A percentile compares a stretch with the other conserved stretches of the same genome.
These are phyloP conservation scores for Chrysocyon brachyurus DNA, from an alignment of 2,797 vertebrate genomes.

Conservation along the genomic window DNA sequence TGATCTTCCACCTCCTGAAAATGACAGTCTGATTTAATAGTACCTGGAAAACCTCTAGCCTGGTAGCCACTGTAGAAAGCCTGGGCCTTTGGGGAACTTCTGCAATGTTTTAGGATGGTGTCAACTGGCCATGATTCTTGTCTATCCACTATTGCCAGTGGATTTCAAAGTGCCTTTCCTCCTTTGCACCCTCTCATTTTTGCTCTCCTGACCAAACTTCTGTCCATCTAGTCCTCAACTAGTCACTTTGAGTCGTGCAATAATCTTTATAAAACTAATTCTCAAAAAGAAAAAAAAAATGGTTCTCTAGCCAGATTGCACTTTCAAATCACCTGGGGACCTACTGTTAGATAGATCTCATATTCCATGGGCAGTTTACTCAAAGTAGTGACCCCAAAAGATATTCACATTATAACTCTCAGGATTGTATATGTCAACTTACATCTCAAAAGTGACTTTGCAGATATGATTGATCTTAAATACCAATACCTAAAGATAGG, in stretches of 20 bases:
- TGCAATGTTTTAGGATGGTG: no score
- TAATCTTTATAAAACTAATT: neutral
- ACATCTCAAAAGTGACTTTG: neutral
- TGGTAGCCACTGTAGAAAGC: neutral
- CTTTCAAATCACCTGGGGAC: neutral
- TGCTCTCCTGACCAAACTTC: neutral
- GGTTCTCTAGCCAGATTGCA: neutral
- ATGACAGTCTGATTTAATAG: neutral
- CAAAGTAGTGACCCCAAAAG: neutral
- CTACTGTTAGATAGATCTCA: neutral
- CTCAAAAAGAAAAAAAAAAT: neutral
- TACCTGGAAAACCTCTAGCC: neutral
- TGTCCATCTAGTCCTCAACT: neutral
- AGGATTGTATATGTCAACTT: neutral
- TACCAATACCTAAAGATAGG: neutral
- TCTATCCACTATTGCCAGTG: neutral
- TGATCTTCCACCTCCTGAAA: neutral
- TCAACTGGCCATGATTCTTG: neutral
- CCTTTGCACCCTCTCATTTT: neutral
- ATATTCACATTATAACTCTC: neutral
- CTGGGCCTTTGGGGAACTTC: neutral
- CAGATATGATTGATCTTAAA: neutral
- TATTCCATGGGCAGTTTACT: neutral
- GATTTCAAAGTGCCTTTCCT: neutral
- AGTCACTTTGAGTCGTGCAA: neutral